These are phyloP conservation scores for Petrocephalus sullivani DNA, from an alignment of 2,797 vertebrate species.

Conservation along the genomic window DNA sequence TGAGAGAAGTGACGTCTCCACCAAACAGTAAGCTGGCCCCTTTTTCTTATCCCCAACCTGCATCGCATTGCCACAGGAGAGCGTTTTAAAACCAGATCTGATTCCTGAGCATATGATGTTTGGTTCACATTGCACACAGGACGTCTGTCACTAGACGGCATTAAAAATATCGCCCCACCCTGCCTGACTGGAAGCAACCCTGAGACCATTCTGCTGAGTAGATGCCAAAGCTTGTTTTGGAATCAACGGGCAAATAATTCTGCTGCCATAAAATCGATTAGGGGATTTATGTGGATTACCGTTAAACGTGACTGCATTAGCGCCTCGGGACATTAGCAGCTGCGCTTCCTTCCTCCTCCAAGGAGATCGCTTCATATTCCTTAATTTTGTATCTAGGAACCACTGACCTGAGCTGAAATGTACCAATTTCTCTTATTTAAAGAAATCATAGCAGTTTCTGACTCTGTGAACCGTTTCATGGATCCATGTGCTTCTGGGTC, in stretches of 20 bases:
- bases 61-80: neutral
- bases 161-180: neutral
- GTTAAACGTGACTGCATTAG: neutral
- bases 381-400: neutral
- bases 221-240: neutral
- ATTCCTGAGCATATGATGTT: neutral
- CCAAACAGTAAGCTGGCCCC: neutral
- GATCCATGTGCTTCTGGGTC: neutral
- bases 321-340: neutral
- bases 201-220: neutral
- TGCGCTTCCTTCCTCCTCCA: neutral
- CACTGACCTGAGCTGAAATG: neutral
- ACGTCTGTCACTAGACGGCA: neutral
- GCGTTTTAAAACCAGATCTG: neutral
- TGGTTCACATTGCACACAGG: neutral
- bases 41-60: neutral
- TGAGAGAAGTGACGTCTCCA: neutral
- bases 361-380: neutral
- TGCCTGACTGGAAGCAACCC: neutral
- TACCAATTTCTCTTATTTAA: neutral
- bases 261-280: neutral
- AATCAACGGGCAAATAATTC: conserved; percentile 5
- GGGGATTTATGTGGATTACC: neutral
- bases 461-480: neutral
- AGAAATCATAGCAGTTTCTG: neutral